Evolutionary conservation across 2,888 invertebrate genomes (phyloP), one percentile per base, ranked within the genome.

Genomic region (Polydrusus tereticollis): DNA sequence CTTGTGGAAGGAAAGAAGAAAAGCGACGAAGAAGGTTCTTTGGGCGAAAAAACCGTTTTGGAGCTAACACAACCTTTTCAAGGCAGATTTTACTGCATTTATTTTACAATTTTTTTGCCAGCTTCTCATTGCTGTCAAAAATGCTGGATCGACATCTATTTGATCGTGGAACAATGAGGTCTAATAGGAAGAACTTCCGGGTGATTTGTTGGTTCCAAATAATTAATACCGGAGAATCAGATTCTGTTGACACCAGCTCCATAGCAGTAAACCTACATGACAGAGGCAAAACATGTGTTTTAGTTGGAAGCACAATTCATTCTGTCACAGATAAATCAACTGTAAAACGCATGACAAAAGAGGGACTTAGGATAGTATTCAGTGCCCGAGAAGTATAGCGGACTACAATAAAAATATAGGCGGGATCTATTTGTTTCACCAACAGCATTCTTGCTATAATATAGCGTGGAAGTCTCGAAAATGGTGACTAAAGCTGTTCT

Each of bases 391-490:
- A 55, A n/a, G 23, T 26, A 26, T 79, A 57, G 72, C 64, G 58
- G 78, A 78, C 66, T 82, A 80, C 71, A 82, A 80, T 72, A 72
- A 73, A 57, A 73, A 78, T 59, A 80, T 80, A 80, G 80, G 80
- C 45, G 80, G 77, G 29, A 79, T 80, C 38, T 80, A 82, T 70
- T 71, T 72, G 33, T 79, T 80, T 65, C 80, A 82, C 67, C 79
- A 79, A 72, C 69, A 75, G 12, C 76, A 78, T 73, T 76, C 78
- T 16, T 66, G 67, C 14, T 81, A 80, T 66, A 75, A 59, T 58
- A 78, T 81, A 26, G 55, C 76, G 47, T 78, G 78, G 75, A 81
- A 81, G 72, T 78, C 77, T 14, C 69, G 78, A 52, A 73, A 80
- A 57, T 81, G 80, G 80, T 81, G 80, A 80, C 58, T 79, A 47